Percentiles rank a stretch among this genome's conserved stretches.
Conservation (phyloP, 2,113 vertebrate genomes). For the Dunckerocampus dactyliophorus region DNA sequence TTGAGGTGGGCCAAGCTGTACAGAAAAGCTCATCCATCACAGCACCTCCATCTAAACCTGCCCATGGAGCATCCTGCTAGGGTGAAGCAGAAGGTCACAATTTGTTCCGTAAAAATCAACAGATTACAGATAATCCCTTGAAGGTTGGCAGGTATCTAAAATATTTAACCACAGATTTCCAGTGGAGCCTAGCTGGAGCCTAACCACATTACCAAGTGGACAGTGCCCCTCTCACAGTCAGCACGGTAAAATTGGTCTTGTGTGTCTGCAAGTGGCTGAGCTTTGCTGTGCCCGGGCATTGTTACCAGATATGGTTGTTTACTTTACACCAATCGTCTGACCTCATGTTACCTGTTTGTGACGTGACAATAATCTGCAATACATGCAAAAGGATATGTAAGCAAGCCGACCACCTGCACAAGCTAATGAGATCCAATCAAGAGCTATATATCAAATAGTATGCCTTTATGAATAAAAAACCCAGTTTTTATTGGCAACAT, state of each 20-base stretch:
- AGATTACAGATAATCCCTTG: constrained; percentile 52
- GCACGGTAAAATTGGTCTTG: constrained; percentile 23
- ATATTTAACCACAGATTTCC: constrained; percentile 51
- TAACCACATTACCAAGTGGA: constrained; percentile 58
- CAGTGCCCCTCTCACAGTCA: constrained; percentile 49
- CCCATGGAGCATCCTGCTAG: constrained; percentile 25
- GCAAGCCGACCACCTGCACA: too few species aligned
- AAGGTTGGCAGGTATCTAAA: constrained; percentile 52
- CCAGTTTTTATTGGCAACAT: too few species aligned
- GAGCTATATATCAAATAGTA: too few species aligned
- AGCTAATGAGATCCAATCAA: too few species aligned
- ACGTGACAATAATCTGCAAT: too few species aligned
- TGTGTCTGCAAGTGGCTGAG: constrained; percentile 17
- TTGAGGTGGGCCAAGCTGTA: constrained; percentile 27
- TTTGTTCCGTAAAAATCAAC: constrained; percentile 32
- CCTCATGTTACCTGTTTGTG: neutral
- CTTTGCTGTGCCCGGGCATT: neutral
- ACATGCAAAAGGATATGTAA: too few species aligned
- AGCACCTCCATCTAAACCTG: constrained; percentile 41
- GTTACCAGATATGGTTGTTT: neutral
- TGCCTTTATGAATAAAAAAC: too few species aligned
- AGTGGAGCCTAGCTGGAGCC: constrained; percentile 40
- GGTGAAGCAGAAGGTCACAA: constrained; percentile 41
- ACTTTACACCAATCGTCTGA: constrained; percentile 18
- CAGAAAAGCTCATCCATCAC: constrained; percentile 56